phyloP scores from a whole-genome alignment of 1,140 invertebrate genomes.

The Onthophagus taurus region DNA sequence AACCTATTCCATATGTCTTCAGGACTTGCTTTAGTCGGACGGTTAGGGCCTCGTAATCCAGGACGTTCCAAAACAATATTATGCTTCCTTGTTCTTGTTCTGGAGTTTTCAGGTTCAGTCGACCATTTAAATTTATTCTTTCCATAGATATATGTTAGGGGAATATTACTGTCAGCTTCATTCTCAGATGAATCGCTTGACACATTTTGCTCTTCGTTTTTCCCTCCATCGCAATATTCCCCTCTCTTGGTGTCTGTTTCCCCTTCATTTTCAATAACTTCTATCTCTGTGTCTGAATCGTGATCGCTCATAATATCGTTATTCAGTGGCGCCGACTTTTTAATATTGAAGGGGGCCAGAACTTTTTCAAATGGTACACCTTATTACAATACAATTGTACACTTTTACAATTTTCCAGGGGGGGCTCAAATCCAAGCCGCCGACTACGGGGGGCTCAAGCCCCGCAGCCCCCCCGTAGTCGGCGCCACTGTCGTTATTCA shows the following conservation, averaged over 20 bases:
- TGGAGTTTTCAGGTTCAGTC: not conserved
- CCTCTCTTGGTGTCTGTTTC: not conserved
- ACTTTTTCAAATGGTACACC: too few relatives aligned
- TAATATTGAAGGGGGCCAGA: too few relatives aligned
- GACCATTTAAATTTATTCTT: not conserved
- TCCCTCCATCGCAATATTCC: too few relatives aligned
- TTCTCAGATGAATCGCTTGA: not conserved
- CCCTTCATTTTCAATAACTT: not conserved
- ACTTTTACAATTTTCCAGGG: too few relatives aligned
- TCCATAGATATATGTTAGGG: not conserved
- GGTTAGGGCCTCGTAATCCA: not conserved
- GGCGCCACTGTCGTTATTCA: too few relatives aligned
- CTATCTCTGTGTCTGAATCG: not conserved
- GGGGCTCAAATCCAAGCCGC: too few relatives aligned
- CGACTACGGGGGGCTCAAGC: too few relatives aligned
- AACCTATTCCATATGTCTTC: not conserved
- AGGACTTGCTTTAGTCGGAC: not conserved
- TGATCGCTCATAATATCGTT: not conserved
- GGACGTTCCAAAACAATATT: not conserved
- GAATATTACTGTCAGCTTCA: not conserved
- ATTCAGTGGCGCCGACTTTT: too few relatives aligned
- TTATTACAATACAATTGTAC: too few relatives aligned
- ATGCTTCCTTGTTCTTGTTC: slow-evolving; percentile 10
- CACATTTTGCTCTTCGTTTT: not conserved
- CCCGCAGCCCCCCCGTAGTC: too few relatives aligned